phyloP scores from a whole-genome alignment of 2,797 vertebrate species.

The Myripristis jacobus region DNA sequence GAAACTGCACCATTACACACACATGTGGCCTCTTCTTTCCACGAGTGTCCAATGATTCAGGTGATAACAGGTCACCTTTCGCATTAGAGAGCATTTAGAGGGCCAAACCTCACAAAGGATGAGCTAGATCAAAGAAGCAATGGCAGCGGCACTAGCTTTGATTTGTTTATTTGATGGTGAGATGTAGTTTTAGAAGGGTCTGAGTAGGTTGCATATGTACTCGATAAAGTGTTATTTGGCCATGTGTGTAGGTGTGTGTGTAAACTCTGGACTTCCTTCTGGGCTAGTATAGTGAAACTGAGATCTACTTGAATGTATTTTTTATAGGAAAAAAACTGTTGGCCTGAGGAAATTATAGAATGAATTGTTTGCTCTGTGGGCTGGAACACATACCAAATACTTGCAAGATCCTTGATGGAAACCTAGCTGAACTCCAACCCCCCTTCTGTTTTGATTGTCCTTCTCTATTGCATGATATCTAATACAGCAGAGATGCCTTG shows the following conservation, averaged over 20 bases:
- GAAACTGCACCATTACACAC: constrained; percentile 65
- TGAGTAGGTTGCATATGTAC: too few relatives aligned
- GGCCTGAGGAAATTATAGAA: neutral
- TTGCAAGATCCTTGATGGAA: neutral
- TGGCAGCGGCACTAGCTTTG: constrained; percentile 23
- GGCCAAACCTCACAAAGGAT: constrained; percentile 60
- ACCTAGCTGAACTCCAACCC: neutral
- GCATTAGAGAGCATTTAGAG: constrained; percentile 66
- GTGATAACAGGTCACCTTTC: constrained; percentile 69
- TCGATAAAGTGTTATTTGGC: constrained; percentile 1
- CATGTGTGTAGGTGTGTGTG: constrained; percentile 39
- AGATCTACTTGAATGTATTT: neutral
- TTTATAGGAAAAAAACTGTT: neutral
- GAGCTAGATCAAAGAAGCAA: constrained; percentile 63
- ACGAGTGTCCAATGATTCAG: constrained; percentile 66
- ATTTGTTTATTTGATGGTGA: constrained; percentile 32
- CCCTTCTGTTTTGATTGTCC: neutral
- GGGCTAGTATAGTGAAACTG: constrained; percentile 12
- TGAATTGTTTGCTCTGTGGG: neutral
- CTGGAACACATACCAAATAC: neutral
- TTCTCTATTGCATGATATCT: neutral
- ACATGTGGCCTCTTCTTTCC: constrained; percentile 66
- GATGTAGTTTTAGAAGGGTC: constrained; percentile 7
- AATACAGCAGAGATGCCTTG: neutral
- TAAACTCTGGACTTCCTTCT: constrained; percentile 9